A percentile compares a stretch with the other conserved stretches of the same genome.
phyloP scores from a whole-genome alignment of 2,797 vertebrate species.

The Sebastes oblongus region DNA sequence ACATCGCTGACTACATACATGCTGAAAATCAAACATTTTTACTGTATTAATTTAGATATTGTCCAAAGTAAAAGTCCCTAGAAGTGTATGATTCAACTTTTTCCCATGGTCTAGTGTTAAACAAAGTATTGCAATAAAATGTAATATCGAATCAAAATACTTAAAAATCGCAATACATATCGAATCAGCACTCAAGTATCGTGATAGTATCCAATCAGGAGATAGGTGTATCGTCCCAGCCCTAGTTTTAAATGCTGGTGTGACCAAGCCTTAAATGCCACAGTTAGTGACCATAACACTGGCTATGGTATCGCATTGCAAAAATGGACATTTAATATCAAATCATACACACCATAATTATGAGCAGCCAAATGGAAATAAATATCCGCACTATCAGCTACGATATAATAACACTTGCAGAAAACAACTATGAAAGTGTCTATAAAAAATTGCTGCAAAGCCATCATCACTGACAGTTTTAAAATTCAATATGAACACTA shows the following conservation, averaged over 20 bases:
- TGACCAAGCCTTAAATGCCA: not conserved
- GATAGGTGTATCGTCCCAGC: too few relatives aligned
- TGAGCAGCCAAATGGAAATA: not conserved
- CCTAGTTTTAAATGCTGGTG: not conserved
- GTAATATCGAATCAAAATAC: too few relatives aligned
- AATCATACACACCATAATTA: not conserved
- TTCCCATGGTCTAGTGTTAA: too few relatives aligned
- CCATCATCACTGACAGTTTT: not conserved
- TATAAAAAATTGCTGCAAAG: not conserved
- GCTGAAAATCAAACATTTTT: too few relatives aligned
- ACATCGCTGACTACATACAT: too few relatives aligned
- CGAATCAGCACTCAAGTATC: too few relatives aligned
- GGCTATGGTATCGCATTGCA: not conserved
- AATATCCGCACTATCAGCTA: not conserved
- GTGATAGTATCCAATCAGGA: too few relatives aligned
- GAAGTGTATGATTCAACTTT: too few relatives aligned
- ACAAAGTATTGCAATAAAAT: too few relatives aligned
- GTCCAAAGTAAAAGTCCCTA: too few relatives aligned
- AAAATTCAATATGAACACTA: not conserved
- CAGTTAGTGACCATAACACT: not conserved
- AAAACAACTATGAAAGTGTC: not conserved
- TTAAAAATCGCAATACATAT: too few relatives aligned
- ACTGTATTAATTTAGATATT: too few relatives aligned
- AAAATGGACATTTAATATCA: not conserved
- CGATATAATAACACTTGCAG: not conserved